Evolutionary conservation across 2,888 invertebrate species (phyloP).

Genomic region (Ryuthela nishihirai): DNA sequence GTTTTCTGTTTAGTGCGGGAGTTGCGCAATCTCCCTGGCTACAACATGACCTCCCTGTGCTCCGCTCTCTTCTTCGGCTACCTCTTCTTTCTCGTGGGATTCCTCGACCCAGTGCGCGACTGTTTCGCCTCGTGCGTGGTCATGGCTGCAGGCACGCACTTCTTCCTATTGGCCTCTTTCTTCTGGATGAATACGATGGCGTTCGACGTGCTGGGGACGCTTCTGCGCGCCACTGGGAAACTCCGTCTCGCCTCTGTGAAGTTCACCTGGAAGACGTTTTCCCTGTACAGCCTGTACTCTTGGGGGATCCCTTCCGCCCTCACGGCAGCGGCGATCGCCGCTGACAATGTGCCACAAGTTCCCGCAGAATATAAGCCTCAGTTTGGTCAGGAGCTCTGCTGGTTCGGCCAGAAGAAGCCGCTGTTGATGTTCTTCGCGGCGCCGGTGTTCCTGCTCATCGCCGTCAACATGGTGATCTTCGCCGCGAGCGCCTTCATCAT

Average conservation of each 20-base stretch:
- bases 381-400: constrained; percentile 54
- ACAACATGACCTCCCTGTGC: constrained; percentile 49
- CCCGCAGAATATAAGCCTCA: constrained; percentile 48
- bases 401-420: constrained; percentile 55
- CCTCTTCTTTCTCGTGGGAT: constrained; percentile 44
- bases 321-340: constrained; percentile 46
- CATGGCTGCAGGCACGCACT: constrained; percentile 38
- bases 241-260: constrained; percentile 51
- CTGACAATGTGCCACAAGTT: constrained; percentile 44
- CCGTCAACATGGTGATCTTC: constrained; percentile 53
- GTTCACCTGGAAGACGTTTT: constrained; percentile 51
- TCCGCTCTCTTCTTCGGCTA: constrained; percentile 46
- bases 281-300: constrained; percentile 52
- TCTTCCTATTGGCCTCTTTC: constrained; percentile 28
- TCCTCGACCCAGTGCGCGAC: constrained; percentile 13
- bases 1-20: constrained; percentile 15
- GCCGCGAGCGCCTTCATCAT: constrained; percentile 51
- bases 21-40: constrained; percentile 49
- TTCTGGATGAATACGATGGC: constrained; percentile 34
- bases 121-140: constrained; percentile 31
- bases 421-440: constrained; percentile 56
- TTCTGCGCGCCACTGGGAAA: constrained; percentile 53
- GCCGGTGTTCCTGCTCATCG: constrained; percentile 53
- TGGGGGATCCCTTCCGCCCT: constrained; percentile 52
- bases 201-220: constrained; percentile 50